These are phyloP conservation scores for Peromyscus nudipes DNA, from an alignment of 2,797 vertebrate genomes.

Conservation along the genomic window DNA sequence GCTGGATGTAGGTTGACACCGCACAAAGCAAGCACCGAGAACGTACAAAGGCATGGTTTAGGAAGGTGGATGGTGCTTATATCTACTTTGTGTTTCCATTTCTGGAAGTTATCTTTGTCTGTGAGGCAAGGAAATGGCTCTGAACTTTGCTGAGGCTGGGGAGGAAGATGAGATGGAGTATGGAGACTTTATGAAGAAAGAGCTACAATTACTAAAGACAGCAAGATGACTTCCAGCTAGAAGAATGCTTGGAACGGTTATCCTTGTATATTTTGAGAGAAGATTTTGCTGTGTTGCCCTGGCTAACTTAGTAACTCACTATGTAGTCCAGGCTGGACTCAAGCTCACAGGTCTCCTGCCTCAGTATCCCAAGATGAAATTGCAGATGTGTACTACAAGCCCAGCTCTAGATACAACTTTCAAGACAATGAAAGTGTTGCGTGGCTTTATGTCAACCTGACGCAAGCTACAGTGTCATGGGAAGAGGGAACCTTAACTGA, in stretches of 20 bases:
- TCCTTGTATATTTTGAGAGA: not conserved
- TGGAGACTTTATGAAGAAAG: not conserved
- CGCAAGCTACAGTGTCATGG: not conserved
- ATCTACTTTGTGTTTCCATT: conserved; percentile 78
- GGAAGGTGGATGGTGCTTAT: conserved; percentile 69
- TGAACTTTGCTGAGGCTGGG: not conserved
- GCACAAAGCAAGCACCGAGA: conserved; percentile 20
- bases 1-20: conserved; percentile 26
- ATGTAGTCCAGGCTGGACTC: not conserved
- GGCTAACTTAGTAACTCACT: not conserved
- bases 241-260: not conserved
- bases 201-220: not conserved
- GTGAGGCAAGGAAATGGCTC: conserved; percentile 16
- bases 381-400: not conserved
- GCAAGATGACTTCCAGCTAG: not conserved
- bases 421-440: not conserved
- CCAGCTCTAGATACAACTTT: not conserved
- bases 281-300: not conserved
- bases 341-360: not conserved
- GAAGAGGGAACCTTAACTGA: not conserved
- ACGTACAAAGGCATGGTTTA: not conserved
- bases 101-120: conserved; percentile 82
- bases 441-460: not conserved
- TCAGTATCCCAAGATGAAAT: not conserved
- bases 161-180: not conserved